Conservation (phyloP, 2,888 invertebrate species). For the Lysandra bellargus region DNA sequence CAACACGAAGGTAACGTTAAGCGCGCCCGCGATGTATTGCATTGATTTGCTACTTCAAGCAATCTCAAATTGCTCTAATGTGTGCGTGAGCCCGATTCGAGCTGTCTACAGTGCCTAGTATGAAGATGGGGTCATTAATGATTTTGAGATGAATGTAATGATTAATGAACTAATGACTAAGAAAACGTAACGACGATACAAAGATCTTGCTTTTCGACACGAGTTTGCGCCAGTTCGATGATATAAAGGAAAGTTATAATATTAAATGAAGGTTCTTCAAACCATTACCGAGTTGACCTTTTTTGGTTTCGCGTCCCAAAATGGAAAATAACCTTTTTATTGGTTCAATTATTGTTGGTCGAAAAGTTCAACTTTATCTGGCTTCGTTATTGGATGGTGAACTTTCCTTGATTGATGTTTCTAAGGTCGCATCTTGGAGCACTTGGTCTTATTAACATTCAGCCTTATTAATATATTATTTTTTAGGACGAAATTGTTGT, state of each 20-base stretch:
- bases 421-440: neutral
- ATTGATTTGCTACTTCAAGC: too few species aligned
- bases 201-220: too few species aligned
- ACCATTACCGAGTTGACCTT: neutral
- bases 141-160: neutral
- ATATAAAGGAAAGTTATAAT: conserved; percentile 1
- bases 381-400: conserved; percentile 29
- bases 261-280: neutral
- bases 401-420: conserved; percentile 10
- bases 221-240: neutral
- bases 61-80: too few species aligned
- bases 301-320: neutral
- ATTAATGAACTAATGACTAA: neutral
- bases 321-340: conserved; percentile 17
- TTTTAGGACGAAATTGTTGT: neutral
- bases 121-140: neutral
- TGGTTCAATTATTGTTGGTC: conserved; percentile 46
- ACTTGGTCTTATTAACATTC: neutral
- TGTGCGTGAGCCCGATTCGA: too few species aligned
- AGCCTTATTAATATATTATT: neutral
- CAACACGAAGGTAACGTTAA: too few species aligned
- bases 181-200: too few species aligned
- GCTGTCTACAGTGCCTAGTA: too few species aligned
- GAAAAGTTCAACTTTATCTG: conserved; percentile 38
- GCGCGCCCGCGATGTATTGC: too few species aligned